Percentiles rank a stretch among this genome's conserved stretches.
Conservation (phyloP, 2,113 vertebrate genomes). For the Motacilla tschutschensis region DNA sequence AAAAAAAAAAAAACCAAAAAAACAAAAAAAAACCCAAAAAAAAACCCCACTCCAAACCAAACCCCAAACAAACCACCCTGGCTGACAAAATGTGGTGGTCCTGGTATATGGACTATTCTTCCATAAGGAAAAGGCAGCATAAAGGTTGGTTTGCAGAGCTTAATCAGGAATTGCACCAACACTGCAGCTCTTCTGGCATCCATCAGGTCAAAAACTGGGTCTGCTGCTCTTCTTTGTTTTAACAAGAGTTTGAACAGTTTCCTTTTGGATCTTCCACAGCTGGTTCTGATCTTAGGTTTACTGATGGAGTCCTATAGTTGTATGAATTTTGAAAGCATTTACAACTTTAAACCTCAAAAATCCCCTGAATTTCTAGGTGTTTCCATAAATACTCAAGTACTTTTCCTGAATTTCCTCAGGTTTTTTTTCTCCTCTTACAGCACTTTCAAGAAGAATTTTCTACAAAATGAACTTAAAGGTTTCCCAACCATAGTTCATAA, state of each 20-base stretch:
- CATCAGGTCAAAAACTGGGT: not conserved
- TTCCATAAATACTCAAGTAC: not conserved
- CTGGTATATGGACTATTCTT: not conserved
- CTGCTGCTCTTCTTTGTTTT: not conserved
- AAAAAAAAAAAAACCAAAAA: not conserved
- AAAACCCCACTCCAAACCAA: not conserved
- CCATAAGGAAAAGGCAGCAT: rapidly evolving
- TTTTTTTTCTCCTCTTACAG: not conserved
- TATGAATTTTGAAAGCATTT: not conserved
- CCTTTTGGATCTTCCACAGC: not conserved
- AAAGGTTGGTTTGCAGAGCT: not conserved
- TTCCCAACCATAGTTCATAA: not conserved
- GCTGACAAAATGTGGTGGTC: not conserved
- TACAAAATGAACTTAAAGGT: not conserved
- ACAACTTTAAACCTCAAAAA: not conserved
- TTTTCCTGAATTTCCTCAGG: not conserved
- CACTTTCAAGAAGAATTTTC: not conserved
- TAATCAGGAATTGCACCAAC: not conserved
- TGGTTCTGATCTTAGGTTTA: not conserved
- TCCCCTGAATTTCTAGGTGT: not conserved
- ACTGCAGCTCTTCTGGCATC: not conserved
- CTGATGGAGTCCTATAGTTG: not conserved
- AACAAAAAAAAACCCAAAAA: not conserved
- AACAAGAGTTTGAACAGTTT: not conserved
- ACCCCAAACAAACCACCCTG: not conserved